Evolutionary conservation across 2,797 vertebrate species (phyloP), one percentile per base, ranked within the genome.

Genomic region (Periophthalmus magnuspinnatus): DNA sequence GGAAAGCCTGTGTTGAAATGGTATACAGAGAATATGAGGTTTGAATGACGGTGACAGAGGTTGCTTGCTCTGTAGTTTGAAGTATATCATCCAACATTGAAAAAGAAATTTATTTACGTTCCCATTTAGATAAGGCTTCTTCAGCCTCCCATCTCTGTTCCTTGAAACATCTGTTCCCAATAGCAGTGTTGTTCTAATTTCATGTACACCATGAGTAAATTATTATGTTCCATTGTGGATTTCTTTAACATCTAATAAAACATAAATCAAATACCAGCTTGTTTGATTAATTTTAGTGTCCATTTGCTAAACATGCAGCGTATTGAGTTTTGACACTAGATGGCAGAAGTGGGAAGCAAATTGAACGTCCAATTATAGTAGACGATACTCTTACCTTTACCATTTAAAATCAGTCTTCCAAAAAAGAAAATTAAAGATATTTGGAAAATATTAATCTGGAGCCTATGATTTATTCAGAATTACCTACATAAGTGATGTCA

Each of bases 171-270:
- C 82, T 89, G 88, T 88, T 91, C 93, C 77, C 90, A 93, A 93
- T 96, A 95, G 94, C 93, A 93, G 93, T 95, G 93, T 96, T 96
- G 94, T 96, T 97, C 94, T 95, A 91, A 95, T 95, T 96, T 97
- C 94, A 97, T 95, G 93, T 97, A 95, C 95, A 95, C 95, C 90
- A 93, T 91, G 92, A 96, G 90, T 96, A 97, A 95, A 95, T 95
- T 93, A 94, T 94, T 96, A 96, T 96, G 94, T 97, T 99, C 97
- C 95, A 94, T 98, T 98, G 97, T 98, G 96, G 94, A 96, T 95
- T 98, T 96, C 95, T 93, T 95, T 96, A 97, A 98, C 95, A 97
- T 95, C 95, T 88, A 98, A 98, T 98, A 99, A 99, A 45, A 99
- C 94, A 88, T 88, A 94, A 96, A 95, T 90, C 89, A 90, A 90